These are phyloP conservation scores for Anarrhichthys ocellatus DNA, from an alignment of 2,113 vertebrate species.

Conservation along the genomic window DNA sequence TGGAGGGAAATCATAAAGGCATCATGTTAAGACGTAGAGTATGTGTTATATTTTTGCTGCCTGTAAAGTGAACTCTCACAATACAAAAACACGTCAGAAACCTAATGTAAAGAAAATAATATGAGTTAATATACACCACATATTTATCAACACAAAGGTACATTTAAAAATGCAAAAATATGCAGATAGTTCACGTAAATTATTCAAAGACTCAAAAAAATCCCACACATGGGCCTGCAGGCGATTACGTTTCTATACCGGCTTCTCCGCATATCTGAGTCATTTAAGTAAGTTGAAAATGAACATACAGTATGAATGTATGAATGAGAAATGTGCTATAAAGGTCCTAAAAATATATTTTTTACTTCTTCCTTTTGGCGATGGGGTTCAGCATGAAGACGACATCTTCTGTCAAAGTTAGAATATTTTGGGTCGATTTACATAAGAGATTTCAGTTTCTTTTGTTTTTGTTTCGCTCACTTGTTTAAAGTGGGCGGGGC, in stretches of 20 bases:
- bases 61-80: conserved; percentile 28
- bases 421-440: neutral
- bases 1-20: conserved; percentile 51
- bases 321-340: conserved; percentile 28
- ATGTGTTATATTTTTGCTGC: conserved; percentile 24
- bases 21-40: conserved; percentile 26
- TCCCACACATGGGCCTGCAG: neutral
- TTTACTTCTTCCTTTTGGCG: neutral
- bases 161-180: conserved; percentile 33
- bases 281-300: neutral
- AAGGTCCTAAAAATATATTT: neutral
- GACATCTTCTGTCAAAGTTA: neutral
- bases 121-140: conserved; percentile 8
- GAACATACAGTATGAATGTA: neutral
- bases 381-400: neutral
- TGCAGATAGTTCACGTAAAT: conserved; percentile 39
- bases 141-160: conserved; percentile 13
- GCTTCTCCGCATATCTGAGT: conserved; percentile 7
- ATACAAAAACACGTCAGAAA: conserved; percentile 32
- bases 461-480: neutral
- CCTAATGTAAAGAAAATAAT: conserved; percentile 25
- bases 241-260: conserved; percentile 1
- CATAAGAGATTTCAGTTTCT: neutral
- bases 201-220: conserved; percentile 29
- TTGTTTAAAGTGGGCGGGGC: neutral